These are phyloP conservation scores for Zapornia atra DNA, from an alignment of 2,113 vertebrate genomes.

Conservation along the genomic window DNA sequence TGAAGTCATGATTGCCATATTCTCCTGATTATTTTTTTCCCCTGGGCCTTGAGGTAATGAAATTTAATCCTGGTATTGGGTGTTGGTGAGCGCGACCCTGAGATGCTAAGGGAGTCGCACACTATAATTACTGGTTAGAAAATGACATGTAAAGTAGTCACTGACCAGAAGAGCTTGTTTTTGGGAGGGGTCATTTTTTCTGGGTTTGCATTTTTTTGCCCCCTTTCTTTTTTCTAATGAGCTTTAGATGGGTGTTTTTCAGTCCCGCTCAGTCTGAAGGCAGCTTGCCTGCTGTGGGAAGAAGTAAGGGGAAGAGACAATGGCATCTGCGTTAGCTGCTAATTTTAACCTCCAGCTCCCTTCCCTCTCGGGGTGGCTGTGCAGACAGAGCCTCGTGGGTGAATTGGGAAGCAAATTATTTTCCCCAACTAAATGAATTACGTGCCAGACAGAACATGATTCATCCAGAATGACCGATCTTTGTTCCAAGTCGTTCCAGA, in stretches of 20 bases:
- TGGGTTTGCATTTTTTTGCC: not conserved
- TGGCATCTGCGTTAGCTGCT: slow-evolving; percentile 30
- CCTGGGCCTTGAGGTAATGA: not conserved
- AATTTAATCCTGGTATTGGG: not conserved
- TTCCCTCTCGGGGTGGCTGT: not conserved
- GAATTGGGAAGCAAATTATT: not conserved
- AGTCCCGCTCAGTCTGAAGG: not conserved
- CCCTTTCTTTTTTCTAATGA: not conserved
- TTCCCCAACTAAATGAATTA: not conserved
- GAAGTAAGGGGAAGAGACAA: slow-evolving; percentile 51
- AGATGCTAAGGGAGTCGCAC: not conserved
- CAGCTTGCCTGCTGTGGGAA: slow-evolving; percentile 8
- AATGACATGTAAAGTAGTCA: rapidly evolving
- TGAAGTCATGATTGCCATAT: not conserved
- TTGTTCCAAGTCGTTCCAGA: not conserved
- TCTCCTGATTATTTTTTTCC: not conserved
- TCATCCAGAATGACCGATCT: not conserved
- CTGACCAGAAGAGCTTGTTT: not conserved
- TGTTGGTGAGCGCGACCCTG: not conserved
- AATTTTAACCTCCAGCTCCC: slow-evolving; percentile 68
- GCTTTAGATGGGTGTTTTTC: slow-evolving; percentile 24
- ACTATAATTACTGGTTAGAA: not conserved
- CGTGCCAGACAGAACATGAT: not conserved
- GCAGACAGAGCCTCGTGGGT: not conserved
- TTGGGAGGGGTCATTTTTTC: not conserved